A percentile compares a stretch with the other conserved stretches of the same genome.
phyloP scores from a whole-genome alignment of 2,797 vertebrate genomes.

The Sebastolobus alascanus region DNA sequence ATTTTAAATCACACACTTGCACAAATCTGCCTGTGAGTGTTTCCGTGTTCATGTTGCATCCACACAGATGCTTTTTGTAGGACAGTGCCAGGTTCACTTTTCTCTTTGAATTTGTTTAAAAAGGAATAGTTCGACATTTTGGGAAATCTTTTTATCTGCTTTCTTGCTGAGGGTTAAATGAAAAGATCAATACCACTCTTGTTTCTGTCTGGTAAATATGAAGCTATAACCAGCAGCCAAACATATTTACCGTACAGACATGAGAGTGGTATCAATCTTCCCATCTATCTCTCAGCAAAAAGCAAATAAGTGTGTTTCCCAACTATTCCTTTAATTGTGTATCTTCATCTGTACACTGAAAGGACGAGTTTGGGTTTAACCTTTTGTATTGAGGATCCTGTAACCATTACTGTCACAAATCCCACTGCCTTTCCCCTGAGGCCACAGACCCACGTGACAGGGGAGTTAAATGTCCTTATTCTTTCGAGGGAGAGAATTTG shows the following conservation, averaged over 20 bases:
- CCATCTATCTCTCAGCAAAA: background rate
- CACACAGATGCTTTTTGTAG: background rate
- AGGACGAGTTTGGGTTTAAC: background rate
- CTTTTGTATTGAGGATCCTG: constrained; percentile 13
- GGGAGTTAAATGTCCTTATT: background rate
- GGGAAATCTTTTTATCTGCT: background rate
- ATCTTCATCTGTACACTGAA: background rate
- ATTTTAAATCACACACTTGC: constrained; percentile 47
- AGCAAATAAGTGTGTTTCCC: background rate
- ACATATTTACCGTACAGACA: background rate
- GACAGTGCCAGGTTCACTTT: background rate
- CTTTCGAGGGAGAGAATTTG: background rate
- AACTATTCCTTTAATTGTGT: background rate
- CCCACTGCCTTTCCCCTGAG: constrained; percentile 27
- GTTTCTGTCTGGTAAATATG: background rate
- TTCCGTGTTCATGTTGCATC: constrained; percentile 26
- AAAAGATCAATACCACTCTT: background rate
- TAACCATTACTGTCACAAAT: constrained; percentile 36
- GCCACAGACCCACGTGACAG: background rate
- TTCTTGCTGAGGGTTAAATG: background rate
- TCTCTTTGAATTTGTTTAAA: constrained; percentile 3
- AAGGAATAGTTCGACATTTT: background rate
- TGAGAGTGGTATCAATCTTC: background rate
- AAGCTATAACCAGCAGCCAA: no score
- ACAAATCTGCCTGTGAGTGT: constrained; percentile 3